phyloP scores from a whole-genome alignment of 2,888 invertebrate genomes.

The Caenorhabditis sp. region DNA sequence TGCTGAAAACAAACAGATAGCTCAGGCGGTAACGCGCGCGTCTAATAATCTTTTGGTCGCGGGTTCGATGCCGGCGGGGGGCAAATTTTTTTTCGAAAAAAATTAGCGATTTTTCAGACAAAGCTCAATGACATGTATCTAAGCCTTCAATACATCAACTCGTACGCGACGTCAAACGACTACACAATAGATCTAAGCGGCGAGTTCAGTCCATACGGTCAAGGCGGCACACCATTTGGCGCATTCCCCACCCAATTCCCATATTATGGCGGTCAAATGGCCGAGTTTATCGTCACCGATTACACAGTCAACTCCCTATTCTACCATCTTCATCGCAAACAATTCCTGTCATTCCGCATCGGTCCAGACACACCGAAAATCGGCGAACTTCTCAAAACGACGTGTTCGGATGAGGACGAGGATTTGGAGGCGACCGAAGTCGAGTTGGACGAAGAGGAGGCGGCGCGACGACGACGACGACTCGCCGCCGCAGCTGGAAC shows the following conservation, averaged over 20 bases:
- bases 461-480: conserved; percentile 26
- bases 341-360: conserved; percentile 64
- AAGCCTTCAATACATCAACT: conserved; percentile 59
- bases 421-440: conserved; percentile 52
- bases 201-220: conserved; percentile 62
- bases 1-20: no score
- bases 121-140: conserved; percentile 64
- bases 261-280: conserved; percentile 59
- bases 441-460: conserved; percentile 48
- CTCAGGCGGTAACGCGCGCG: no score
- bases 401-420: conserved; percentile 66
- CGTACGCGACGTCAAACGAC: conserved; percentile 64
- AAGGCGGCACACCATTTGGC: conserved; percentile 64
- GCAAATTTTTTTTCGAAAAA: no score
- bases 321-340: conserved; percentile 64
- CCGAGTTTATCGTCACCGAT: conserved; percentile 63
- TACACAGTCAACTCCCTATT: conserved; percentile 66
- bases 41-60: no score
- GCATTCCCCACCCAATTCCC: conserved; percentile 67
- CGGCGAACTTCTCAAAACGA: conserved; percentile 67
- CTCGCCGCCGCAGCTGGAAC: conserved; percentile 28
- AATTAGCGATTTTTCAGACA: conserved; percentile 29
- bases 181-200: conserved; percentile 65
- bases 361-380: conserved; percentile 70
- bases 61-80: no score